phyloP scores from a whole-genome alignment of 2,113 vertebrate genomes.

The Ovis canadensis region DNA sequence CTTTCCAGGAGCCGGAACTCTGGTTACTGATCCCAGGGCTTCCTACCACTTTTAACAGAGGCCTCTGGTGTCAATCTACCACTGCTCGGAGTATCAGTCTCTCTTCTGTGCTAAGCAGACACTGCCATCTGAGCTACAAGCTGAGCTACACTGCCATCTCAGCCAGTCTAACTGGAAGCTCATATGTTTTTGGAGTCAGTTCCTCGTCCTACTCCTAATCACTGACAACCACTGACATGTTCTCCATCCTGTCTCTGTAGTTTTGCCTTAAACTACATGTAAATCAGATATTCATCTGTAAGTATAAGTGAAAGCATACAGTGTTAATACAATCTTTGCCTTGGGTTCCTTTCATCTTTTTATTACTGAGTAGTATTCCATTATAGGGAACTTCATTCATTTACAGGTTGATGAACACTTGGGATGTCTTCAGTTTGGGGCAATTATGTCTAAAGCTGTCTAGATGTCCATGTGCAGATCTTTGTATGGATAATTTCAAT shows the following conservation, averaged over 20 bases:
- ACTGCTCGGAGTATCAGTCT: neutral
- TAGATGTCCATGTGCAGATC: neutral
- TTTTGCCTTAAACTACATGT: neutral
- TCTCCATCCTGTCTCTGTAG: neutral
- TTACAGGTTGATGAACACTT: neutral
- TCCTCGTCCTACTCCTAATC: neutral
- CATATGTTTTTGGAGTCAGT: neutral
- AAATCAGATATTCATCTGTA: neutral
- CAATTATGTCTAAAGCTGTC: neutral
- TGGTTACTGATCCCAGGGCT: neutral
- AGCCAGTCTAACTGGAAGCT: neutral
- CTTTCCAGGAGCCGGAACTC: fast-evolving
- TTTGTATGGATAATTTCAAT: neutral
- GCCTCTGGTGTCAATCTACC: neutral
- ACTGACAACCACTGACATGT: neutral
- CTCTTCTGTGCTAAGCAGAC: neutral
- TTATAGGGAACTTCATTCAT: neutral
- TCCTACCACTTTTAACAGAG: neutral
- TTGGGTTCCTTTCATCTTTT: neutral
- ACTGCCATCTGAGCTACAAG: fast-evolving
- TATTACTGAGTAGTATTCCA: neutral
- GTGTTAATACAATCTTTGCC: neutral
- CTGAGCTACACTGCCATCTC: too few species aligned
- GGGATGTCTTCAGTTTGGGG: neutral
- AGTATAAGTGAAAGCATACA: neutral